These are phyloP conservation scores for Arizona elegans DNA, from an alignment of 2,113 vertebrate species.

Conservation along the genomic window DNA sequence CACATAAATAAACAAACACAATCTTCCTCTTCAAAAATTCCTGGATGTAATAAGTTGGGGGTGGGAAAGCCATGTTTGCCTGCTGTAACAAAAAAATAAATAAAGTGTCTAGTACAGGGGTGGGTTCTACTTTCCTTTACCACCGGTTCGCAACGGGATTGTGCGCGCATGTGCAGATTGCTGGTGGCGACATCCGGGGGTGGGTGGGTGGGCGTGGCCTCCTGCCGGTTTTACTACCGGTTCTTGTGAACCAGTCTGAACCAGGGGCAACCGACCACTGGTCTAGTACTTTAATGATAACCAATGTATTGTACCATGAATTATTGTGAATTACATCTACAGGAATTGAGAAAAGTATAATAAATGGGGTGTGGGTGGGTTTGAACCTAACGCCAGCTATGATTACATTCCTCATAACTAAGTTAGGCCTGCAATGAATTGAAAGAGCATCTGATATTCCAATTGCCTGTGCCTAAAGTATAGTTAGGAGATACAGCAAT, in stretches of 20 bases:
- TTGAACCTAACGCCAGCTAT: neutral
- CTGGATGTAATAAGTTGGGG: neutral
- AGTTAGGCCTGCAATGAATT: neutral
- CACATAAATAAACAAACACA: neutral
- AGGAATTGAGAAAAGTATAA: neutral
- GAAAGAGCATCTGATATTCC: neutral
- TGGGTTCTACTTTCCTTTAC: too few relatives aligned
- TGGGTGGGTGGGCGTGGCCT: too few relatives aligned
- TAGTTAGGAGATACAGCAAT: neutral
- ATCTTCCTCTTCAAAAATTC: neutral
- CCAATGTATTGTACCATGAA: neutral
- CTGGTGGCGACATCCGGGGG: too few relatives aligned
- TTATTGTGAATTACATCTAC: neutral
- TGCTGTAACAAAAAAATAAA: neutral
- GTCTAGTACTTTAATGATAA: neutral
- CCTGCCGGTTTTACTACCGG: too few relatives aligned
- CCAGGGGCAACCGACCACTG: too few relatives aligned
- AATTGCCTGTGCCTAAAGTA: neutral
- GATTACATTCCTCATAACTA: neutral
- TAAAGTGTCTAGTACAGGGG: neutral
- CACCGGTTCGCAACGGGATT: too few relatives aligned
- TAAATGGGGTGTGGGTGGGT: neutral
- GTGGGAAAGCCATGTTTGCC: neutral
- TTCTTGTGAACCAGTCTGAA: too few relatives aligned
- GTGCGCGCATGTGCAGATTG: too few relatives aligned